Evolutionary conservation across 2,888 invertebrate genomes (phyloP).

Genomic region (Anticlea derivata): DNA sequence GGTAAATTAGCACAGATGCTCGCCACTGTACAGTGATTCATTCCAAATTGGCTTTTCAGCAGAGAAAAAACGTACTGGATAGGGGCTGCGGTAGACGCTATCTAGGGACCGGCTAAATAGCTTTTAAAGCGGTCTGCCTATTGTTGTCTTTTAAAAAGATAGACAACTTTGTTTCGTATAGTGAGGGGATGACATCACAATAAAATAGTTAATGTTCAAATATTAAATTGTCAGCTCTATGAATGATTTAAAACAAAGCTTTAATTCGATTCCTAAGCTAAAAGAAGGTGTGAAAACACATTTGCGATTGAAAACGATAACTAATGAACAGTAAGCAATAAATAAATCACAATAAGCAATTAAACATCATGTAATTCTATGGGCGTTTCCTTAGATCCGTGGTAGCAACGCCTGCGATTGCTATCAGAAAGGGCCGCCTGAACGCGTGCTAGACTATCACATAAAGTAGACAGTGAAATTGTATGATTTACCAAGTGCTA

Average conservation of each 20-base stretch:
- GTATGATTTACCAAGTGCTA: conserved; percentile 65
- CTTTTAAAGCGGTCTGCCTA: conserved; percentile 70
- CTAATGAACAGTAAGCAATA: conserved; percentile 48
- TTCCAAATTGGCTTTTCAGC: conserved; percentile 83
- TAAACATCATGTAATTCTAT: conserved; percentile 65
- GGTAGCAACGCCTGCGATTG: conserved; percentile 71
- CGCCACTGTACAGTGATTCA: conserved; percentile 82
- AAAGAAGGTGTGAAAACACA: conserved; percentile 32
- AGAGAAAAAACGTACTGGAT: conserved; percentile 61
- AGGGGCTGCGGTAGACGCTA: conserved; percentile 66
- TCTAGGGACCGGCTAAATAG: conserved; percentile 74
- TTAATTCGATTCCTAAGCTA: conserved; percentile 7
- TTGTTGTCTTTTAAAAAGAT: conserved; percentile 31
- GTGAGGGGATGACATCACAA: conserved; percentile 5
- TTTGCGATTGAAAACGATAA: conserved; percentile 26
- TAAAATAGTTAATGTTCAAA: not conserved
- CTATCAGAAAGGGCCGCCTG: conserved; percentile 68
- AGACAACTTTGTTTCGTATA: conserved; percentile 16
- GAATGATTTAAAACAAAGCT: not conserved
- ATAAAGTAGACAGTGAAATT: conserved; percentile 61
- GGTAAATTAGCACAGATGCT: conserved; percentile 85
- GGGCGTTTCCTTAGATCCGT: conserved; percentile 60
- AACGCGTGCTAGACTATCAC: conserved; percentile 61
- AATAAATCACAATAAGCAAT: conserved; percentile 66
- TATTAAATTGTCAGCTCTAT: not conserved